Conservation (phyloP, 2,888 invertebrate species). For the Leptopilina syphax region DNA sequence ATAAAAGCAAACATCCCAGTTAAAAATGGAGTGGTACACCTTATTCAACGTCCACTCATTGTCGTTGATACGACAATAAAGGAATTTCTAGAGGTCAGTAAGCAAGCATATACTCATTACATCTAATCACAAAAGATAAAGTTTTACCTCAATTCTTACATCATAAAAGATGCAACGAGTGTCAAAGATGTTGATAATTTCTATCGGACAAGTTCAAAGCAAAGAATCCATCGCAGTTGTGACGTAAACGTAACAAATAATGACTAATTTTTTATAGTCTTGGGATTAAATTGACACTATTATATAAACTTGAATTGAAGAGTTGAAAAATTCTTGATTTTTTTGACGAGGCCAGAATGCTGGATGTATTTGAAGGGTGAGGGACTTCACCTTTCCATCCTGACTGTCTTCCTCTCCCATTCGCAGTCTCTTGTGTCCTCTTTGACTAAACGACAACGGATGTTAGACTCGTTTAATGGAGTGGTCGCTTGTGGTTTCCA, state of each 20-base stretch:
- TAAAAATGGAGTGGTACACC: constrained; percentile 93
- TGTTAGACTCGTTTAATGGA: constrained; percentile 56
- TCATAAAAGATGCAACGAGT: constrained; percentile 25
- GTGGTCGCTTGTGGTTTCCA: constrained; percentile 47
- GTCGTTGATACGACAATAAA: constrained; percentile 92
- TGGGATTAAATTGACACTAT: no score
- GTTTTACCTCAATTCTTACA: constrained; percentile 23
- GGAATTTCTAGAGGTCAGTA: constrained; percentile 89
- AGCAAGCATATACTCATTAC: constrained; percentile 12
- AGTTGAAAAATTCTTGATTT: background rate
- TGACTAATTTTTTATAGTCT: no score
- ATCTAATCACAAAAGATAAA: constrained; percentile 9
- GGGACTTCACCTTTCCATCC: background rate
- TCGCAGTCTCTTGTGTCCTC: constrained; percentile 23
- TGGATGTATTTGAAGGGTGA: background rate
- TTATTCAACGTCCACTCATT: constrained; percentile 94
- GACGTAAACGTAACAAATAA: no score
- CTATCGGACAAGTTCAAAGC: no score
- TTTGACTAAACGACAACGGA: constrained; percentile 46
- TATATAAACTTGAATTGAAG: background rate
- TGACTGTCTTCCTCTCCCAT: constrained; percentile 15
- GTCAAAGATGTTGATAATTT: background rate
- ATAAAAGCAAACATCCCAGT: constrained; percentile 94
- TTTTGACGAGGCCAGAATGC: background rate
- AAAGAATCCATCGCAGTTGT: no score